Conservation (phyloP, 2,113 vertebrate species). For the Prietella phreatophila region DNA sequence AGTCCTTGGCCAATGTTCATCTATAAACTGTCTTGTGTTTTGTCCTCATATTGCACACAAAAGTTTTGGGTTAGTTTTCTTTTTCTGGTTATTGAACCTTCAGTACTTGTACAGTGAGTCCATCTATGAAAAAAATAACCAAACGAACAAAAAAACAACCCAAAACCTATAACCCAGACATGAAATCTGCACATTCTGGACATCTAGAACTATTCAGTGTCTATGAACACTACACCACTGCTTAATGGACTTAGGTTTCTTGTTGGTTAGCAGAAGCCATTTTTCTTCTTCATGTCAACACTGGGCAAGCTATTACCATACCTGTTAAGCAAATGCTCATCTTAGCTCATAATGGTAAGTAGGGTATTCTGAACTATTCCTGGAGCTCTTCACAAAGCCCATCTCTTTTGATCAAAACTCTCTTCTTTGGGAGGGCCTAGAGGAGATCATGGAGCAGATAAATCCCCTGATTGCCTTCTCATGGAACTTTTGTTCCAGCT, state of each 20-base stretch:
- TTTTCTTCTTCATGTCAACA: neutral
- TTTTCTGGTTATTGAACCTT: neutral
- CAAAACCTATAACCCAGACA: neutral
- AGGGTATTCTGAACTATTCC: neutral
- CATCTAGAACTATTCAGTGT: neutral
- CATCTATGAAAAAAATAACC: neutral
- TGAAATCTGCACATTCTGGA: neutral
- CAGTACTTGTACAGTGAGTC: neutral
- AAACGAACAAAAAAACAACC: neutral
- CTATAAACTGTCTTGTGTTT: neutral
- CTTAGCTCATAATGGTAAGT: neutral
- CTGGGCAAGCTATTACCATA: neutral
- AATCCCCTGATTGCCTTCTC: slow-evolving; percentile 25
- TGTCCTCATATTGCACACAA: neutral
- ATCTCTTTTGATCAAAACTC: neutral
- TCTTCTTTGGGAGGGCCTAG: neutral
- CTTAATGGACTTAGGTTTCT: neutral
- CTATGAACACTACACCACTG: neutral
- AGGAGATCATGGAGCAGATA: slow-evolving; percentile 26
- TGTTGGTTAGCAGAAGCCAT: neutral
- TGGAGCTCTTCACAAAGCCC: neutral
- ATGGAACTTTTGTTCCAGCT: slow-evolving; percentile 29
- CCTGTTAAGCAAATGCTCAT: neutral
- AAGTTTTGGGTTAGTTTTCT: neutral
- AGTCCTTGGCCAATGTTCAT: neutral